phyloP scores from a whole-genome alignment of 1,140 invertebrate genomes.

The Daktulosphaira vitifoliae region DNA sequence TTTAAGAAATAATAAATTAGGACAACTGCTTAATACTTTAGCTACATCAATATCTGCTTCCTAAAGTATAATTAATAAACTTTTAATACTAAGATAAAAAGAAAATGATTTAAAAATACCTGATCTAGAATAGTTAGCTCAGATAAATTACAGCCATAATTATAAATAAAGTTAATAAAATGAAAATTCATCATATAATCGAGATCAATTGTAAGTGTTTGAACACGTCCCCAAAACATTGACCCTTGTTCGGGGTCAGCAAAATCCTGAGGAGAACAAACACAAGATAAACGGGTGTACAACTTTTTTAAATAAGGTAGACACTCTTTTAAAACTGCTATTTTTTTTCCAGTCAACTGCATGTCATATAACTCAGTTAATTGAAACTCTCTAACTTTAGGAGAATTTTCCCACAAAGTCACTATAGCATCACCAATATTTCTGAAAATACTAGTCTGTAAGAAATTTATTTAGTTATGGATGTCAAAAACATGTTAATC shows the following conservation, averaged over 20 bases:
- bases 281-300: conserved; percentile 25
- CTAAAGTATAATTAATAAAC: neutral
- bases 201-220: conserved; percentile 19
- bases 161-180: conserved; percentile 20
- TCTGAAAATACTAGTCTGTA: conserved; percentile 13
- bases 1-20: conserved; percentile 15
- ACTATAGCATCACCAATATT: conserved; percentile 33
- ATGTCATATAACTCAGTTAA: conserved; percentile 28
- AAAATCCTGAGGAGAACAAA: conserved; percentile 14
- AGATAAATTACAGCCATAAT: conserved; percentile 4
- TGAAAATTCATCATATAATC: conserved; percentile 29
- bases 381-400: neutral
- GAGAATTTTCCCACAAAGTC: conserved; percentile 1
- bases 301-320: conserved; percentile 20
- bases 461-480: neutral
- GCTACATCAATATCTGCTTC: conserved; percentile 23
- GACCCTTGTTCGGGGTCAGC: conserved; percentile 16
- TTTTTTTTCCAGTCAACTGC: conserved; percentile 22
- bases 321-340: conserved; percentile 4
- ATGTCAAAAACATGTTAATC: too few species aligned
- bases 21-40: conserved; percentile 12
- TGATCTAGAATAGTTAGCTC: conserved; percentile 19
- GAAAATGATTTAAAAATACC: neutral
- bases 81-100: too few species aligned
- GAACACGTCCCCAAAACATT: conserved; percentile 25